Evolutionary conservation across 2,113 vertebrate genomes (phyloP).

Genomic region (Perognathus longimembris): DNA sequence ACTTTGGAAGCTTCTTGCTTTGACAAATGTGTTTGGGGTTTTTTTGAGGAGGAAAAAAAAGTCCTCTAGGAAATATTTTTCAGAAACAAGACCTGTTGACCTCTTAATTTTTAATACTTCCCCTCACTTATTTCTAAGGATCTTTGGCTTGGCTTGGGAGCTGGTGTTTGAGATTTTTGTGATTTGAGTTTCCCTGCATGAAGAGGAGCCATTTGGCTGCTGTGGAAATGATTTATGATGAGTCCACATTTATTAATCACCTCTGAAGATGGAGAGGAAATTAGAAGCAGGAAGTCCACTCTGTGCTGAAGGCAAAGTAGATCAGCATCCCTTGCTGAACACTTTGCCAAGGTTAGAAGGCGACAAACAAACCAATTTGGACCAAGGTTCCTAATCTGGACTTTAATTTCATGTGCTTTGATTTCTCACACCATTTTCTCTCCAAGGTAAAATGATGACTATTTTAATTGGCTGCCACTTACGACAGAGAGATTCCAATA

Average conservation of each 20-base stretch:
- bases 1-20: conserved; percentile 43
- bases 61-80: conserved; percentile 26
- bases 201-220: conserved; percentile 59
- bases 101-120: conserved; percentile 50
- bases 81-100: conserved; percentile 44
- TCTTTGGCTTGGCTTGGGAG: conserved; percentile 13
- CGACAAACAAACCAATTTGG: conserved; percentile 76
- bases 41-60: neutral
- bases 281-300: conserved; percentile 68
- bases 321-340: conserved; percentile 49
- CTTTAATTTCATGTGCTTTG: conserved; percentile 80
- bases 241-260: conserved; percentile 75
- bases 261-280: conserved; percentile 71
- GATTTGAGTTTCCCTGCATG: conserved; percentile 61
- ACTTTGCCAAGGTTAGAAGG: conserved; percentile 72
- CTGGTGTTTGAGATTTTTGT: conserved; percentile 49
- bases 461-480: conserved; percentile 79
- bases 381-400: conserved; percentile 69
- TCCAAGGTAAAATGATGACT: conserved; percentile 76
- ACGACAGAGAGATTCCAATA: conserved; percentile 63
- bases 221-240: conserved; percentile 68
- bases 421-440: conserved; percentile 73
- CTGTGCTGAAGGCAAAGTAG: conserved; percentile 57
- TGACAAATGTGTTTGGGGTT: conserved; percentile 40
- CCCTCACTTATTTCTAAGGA: neutral